These are phyloP conservation scores for Lydus trimaculatus DNA, from an alignment of 2,888 invertebrate species.

Conservation along the genomic window DNA sequence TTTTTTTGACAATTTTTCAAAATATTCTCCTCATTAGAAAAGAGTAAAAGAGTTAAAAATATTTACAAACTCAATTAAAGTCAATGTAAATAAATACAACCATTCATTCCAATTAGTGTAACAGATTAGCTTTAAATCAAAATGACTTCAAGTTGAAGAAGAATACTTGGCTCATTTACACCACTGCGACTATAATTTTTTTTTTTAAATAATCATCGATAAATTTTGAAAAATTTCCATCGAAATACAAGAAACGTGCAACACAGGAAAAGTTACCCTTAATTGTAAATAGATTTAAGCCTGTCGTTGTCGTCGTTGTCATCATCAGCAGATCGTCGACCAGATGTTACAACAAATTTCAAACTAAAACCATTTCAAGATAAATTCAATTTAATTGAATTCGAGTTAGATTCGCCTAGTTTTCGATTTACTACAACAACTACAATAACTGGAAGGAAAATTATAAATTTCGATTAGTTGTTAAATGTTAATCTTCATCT, in stretches of 20 bases:
- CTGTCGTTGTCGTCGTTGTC: no score
- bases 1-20: conserved; percentile 26
- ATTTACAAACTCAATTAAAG: conserved; percentile 24
- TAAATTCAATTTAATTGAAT: conserved; percentile 56
- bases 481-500: neutral
- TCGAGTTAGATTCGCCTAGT: conserved; percentile 52
- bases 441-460: neutral
- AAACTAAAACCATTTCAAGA: conserved; percentile 40
- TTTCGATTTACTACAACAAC: conserved; percentile 14
- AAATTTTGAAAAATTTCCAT: neutral
- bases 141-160: conserved; percentile 23
- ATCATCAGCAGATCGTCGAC: conserved; percentile 43
- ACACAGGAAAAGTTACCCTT: conserved; percentile 11
- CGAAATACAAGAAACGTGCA: neutral
- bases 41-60: conserved; percentile 14
- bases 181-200: no score
- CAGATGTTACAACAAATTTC: conserved; percentile 39
- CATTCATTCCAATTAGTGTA: conserved; percentile 37
- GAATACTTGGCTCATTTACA: conserved; percentile 29
- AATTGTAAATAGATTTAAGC: conserved; percentile 50
- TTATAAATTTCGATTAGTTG: neutral
- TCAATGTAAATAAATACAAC: conserved; percentile 32
- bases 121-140: conserved; percentile 36
- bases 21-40: neutral
- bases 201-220: conserved; percentile 15